Percentiles rank a stretch among this genome's conserved stretches.
Evolutionary conservation across 2,113 vertebrate species (phyloP).

Genomic region (Grantiella picta): DNA sequence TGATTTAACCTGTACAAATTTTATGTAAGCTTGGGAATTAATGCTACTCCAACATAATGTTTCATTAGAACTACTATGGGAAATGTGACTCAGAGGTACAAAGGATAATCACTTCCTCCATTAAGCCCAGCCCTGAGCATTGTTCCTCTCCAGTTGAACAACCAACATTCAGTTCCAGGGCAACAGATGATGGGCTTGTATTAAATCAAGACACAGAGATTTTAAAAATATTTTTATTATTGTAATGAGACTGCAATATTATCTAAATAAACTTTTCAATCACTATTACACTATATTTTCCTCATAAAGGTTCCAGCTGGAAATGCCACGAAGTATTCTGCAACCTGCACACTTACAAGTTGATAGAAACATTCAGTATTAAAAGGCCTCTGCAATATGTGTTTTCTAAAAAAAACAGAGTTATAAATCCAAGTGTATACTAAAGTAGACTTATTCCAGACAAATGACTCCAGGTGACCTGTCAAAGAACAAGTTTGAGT

Average conservation of each 20-base stretch:
- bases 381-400: not conserved
- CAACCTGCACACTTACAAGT: not conserved
- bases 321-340: not conserved
- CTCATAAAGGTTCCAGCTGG: not conserved
- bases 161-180: not conserved
- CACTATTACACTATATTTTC: not conserved
- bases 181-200: not conserved
- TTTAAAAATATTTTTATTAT: constrained; percentile 40
- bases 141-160: not conserved
- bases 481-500: not conserved
- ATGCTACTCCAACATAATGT: not conserved
- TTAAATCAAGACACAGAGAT: not conserved
- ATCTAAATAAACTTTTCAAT: constrained; percentile 20
- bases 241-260: not conserved
- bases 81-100: not conserved
- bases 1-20: not conserved
- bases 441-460: not conserved
- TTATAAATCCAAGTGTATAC: not conserved
- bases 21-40: not conserved
- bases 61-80: not conserved
- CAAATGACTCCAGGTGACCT: not conserved
- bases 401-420: not conserved
- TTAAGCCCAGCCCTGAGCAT: not conserved
- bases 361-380: not conserved
- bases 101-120: not conserved